phyloP scores from a whole-genome alignment of 2,888 invertebrate genomes.

The Zygothrica quintamaculata region DNA sequence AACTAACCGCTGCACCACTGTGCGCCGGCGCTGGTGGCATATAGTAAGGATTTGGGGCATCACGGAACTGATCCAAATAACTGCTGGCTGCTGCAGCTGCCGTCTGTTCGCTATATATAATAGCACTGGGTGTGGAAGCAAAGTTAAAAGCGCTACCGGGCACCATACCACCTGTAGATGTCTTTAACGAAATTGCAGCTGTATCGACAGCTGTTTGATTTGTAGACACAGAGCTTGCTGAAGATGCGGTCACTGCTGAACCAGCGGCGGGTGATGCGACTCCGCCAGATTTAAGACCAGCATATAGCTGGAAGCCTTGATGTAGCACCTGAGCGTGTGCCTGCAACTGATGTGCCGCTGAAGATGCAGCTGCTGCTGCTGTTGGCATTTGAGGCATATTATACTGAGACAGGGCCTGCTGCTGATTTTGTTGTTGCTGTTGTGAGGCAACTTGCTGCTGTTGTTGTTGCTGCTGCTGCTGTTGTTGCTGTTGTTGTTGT shows the following conservation, averaged over 20 bases:
- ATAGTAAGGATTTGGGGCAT: slow-evolving; percentile 87
- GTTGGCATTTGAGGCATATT: slow-evolving; percentile 70
- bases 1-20: slow-evolving; percentile 71
- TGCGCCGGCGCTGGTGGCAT: slow-evolving; percentile 85
- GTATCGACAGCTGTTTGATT: slow-evolving; percentile 74
- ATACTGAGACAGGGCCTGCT: slow-evolving; percentile 60
- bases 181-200: slow-evolving; percentile 87
- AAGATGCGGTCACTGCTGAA: slow-evolving; percentile 44
- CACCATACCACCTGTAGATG: slow-evolving; percentile 88
- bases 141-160: slow-evolving; percentile 94
- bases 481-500: slow-evolving; percentile 54
- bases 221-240: slow-evolving; percentile 17
- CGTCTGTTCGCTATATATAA: slow-evolving; percentile 84
- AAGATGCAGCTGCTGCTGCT: slow-evolving; percentile 74
- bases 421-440: slow-evolving; percentile 65
- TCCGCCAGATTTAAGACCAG: slow-evolving; percentile 85
- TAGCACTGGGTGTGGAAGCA: slow-evolving; percentile 88
- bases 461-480: too few relatives aligned
- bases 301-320: slow-evolving; percentile 87
- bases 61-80: slow-evolving; percentile 89
- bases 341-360: slow-evolving; percentile 71
- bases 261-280: slow-evolving; percentile 71
- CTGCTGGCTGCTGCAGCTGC: slow-evolving; percentile 87
- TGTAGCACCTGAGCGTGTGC: slow-evolving; percentile 81
- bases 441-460: slow-evolving; percentile 52